These are phyloP conservation scores for Machimus rusticus DNA, from an alignment of 2,888 invertebrate genomes.

Conservation along the genomic window DNA sequence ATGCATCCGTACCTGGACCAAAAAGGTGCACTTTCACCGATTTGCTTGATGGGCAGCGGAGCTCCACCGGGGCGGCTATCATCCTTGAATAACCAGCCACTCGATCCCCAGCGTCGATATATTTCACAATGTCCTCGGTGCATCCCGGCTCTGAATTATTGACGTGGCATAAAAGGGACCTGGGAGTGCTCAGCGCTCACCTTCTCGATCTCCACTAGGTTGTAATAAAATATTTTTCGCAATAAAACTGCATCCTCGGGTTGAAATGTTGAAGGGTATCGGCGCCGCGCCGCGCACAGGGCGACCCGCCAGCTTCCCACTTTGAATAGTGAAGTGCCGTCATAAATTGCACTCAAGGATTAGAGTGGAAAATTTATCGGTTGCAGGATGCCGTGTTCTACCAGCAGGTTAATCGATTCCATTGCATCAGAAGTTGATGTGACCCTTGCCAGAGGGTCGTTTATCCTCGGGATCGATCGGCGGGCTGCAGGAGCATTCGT, in stretches of 20 bases:
- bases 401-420: conserved; percentile 36
- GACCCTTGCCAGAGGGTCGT: conserved; percentile 31
- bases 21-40: not conserved
- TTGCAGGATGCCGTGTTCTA: conserved; percentile 19
- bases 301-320: not conserved
- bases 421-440: conserved; percentile 39
- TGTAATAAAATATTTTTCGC: conserved; percentile 30
- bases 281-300: not conserved
- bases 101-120: not conserved
- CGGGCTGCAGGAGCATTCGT: not conserved
- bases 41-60: not conserved
- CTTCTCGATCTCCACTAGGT: not conserved
- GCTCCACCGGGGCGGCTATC: not conserved
- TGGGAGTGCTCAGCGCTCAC: conserved; percentile 17
- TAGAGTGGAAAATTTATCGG: conserved; percentile 37
- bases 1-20: not conserved
- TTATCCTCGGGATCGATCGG: conserved; percentile 18
- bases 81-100: not conserved
- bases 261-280: conserved; percentile 29
- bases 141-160: not conserved
- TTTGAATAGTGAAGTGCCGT: conserved; percentile 37
- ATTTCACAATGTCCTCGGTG: not conserved
- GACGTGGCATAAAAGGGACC: not conserved
- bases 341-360: conserved; percentile 39
- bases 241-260: conserved; percentile 33